These are phyloP conservation scores for Rhabdomys pumilio DNA, from an alignment of 2,797 vertebrate genomes.

Conservation along the genomic window DNA sequence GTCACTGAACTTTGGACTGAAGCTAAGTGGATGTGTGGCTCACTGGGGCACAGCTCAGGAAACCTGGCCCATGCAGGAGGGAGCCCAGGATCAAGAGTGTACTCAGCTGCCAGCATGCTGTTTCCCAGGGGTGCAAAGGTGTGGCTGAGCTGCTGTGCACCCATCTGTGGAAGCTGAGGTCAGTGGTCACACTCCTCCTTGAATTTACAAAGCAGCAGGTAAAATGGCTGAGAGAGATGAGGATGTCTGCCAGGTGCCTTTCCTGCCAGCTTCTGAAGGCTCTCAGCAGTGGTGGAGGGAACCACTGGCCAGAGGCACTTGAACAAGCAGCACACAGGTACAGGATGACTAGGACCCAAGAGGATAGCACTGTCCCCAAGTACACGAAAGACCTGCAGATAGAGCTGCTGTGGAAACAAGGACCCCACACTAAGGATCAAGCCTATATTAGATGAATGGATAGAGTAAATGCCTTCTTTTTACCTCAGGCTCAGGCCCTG, in stretches of 20 bases:
- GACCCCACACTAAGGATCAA: background rate
- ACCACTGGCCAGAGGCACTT: background rate
- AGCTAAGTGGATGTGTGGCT: too few species aligned
- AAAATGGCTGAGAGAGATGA: background rate
- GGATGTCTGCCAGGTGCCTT: background rate
- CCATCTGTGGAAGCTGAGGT: background rate
- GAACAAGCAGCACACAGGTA: background rate
- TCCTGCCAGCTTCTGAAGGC: background rate
- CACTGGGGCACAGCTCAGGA: background rate
- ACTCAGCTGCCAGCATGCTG: background rate
- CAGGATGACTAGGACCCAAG: too few species aligned
- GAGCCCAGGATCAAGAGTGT: background rate
- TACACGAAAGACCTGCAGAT: background rate
- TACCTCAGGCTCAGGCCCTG: background rate
- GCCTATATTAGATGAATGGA: background rate
- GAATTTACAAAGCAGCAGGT: background rate
- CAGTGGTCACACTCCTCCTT: background rate
- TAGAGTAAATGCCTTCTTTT: background rate
- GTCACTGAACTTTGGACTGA: accelerated
- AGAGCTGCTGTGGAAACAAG: too few species aligned
- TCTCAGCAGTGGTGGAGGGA: background rate
- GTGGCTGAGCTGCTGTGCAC: background rate
- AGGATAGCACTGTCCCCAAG: background rate
- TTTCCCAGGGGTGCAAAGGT: background rate
- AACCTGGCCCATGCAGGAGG: background rate